Evolutionary conservation across 1,140 invertebrate species (phyloP).

Genomic region (Lethrus apterus): DNA sequence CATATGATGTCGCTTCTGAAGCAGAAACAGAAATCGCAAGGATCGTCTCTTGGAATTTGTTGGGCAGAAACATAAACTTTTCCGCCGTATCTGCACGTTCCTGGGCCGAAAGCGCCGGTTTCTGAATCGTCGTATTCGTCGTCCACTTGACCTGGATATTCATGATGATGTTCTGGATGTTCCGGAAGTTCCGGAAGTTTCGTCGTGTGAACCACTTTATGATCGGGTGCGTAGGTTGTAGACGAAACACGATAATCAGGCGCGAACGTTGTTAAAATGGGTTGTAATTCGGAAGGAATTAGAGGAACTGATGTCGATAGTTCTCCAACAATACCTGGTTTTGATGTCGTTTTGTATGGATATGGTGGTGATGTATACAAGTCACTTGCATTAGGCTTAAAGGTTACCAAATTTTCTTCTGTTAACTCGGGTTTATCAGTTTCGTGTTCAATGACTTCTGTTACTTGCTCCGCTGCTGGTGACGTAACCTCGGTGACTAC

Average conservation of each 20-base stretch:
- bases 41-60: conserved; percentile 88
- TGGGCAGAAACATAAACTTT: conserved; percentile 90
- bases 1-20: conserved; percentile 94
- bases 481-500: conserved; percentile 1
- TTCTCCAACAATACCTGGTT: conserved; percentile 23
- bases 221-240: conserved; percentile 5
- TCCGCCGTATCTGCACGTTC: conserved; percentile 84
- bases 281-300: conserved; percentile 9
- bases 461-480: conserved; percentile 19
- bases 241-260: conserved; percentile 12
- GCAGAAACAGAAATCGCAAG: conserved; percentile 95
- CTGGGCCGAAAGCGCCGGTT: conserved; percentile 68
- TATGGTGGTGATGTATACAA: conserved; percentile 10
- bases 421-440: neutral
- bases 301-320: conserved; percentile 26
- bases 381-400: too few species aligned
- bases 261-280: conserved; percentile 9
- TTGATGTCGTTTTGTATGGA: conserved; percentile 21
- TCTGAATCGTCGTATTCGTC: conserved; percentile 64
- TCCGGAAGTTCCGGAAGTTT: conserved; percentile 10
- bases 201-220: neutral
- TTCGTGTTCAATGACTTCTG: conserved; percentile 14
- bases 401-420: neutral
- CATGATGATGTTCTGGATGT: conserved; percentile 28
- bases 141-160: conserved; percentile 31